A percentile compares a stretch with the other conserved stretches of the same genome.
phyloP scores from a whole-genome alignment of 2,113 vertebrate species.

The Mormoops blainvillei region DNA sequence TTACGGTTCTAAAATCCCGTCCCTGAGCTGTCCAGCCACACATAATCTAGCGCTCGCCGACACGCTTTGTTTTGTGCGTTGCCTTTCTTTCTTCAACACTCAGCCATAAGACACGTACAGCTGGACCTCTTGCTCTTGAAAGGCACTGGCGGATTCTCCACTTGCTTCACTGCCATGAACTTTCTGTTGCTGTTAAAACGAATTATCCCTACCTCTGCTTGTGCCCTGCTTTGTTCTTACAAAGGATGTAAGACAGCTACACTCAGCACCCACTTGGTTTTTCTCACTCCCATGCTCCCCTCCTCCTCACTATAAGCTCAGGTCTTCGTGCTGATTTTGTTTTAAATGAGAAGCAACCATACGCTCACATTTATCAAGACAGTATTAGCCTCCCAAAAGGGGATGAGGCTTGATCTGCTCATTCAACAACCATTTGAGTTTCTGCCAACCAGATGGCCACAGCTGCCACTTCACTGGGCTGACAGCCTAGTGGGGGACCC shows the following conservation, averaged over 20 bases:
- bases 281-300: neutral
- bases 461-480: neutral
- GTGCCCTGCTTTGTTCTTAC: neutral
- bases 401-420: neutral
- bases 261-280: slow-evolving; percentile 17
- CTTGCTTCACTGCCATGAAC: neutral
- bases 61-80: slow-evolving; percentile 50
- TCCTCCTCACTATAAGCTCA: neutral
- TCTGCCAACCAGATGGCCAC: neutral
- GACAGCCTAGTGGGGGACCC: neutral
- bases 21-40: slow-evolving; percentile 58
- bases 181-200: neutral
- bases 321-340: neutral
- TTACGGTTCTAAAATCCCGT: slow-evolving; percentile 44
- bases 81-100: slow-evolving; percentile 45
- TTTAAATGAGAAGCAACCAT: neutral
- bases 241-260: neutral
- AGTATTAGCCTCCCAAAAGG: neutral
- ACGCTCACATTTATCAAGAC: neutral
- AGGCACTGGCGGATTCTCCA: neutral
- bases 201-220: neutral
- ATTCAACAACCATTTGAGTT: neutral
- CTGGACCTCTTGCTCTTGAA: neutral
- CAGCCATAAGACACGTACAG: neutral
- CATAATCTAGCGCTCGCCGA: slow-evolving; percentile 35